These are phyloP conservation scores for Diorhabda elongata DNA, from an alignment of 1,140 invertebrate genomes.

Conservation along the genomic window DNA sequence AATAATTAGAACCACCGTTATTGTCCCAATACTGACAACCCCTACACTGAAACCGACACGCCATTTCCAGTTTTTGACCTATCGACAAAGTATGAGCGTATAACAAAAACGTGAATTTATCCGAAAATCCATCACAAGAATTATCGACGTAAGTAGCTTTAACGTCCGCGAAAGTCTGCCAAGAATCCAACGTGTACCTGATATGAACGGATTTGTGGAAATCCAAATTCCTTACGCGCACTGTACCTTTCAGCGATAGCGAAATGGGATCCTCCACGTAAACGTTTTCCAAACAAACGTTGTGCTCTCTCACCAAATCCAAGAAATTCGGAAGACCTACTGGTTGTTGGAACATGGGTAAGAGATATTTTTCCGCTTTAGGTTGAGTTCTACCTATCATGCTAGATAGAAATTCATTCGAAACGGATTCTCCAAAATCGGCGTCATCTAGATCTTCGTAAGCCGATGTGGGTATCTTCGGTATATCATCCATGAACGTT, in stretches of 20 bases:
- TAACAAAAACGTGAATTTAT: conserved; percentile 77
- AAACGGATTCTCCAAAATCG: conserved; percentile 42
- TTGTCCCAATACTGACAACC: conserved; percentile 89
- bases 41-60: conserved; percentile 76
- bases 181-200: conserved; percentile 80
- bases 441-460: conserved; percentile 66
- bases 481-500: conserved; percentile 85
- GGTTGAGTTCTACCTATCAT: not conserved
- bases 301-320: conserved; percentile 65
- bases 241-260: conserved; percentile 77
- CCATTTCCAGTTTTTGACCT: conserved; percentile 75
- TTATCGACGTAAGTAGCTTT: conserved; percentile 78
- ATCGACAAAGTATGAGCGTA: conserved; percentile 68
- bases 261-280: conserved; percentile 64
- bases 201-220: conserved; percentile 88
- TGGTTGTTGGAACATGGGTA: conserved; percentile 81
- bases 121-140: conserved; percentile 89
- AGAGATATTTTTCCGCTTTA: conserved; percentile 52
- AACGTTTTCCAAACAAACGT: conserved; percentile 83
- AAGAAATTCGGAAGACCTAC: conserved; percentile 70
- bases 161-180: conserved; percentile 79
- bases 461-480: conserved; percentile 80
- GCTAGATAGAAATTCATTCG: conserved; percentile 16
- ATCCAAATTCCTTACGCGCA: conserved; percentile 84
- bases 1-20: conserved; percentile 80